Evolutionary conservation across 2,888 invertebrate species (phyloP).

Genomic region (Xiphydria camelus): DNA sequence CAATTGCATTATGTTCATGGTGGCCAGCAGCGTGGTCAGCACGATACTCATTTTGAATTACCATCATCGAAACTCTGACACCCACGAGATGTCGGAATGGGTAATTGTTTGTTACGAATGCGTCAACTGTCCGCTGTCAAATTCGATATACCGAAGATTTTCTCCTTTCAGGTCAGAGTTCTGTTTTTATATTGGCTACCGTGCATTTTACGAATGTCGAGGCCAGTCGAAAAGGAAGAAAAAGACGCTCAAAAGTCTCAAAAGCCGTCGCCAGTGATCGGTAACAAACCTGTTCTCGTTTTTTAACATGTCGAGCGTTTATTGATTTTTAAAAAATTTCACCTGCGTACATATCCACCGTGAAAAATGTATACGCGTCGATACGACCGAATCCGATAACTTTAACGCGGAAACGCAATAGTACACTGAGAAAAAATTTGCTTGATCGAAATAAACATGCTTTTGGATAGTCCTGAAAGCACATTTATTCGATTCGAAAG

Average conservation of each 20-base stretch:
- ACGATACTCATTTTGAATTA: conserved; percentile 97
- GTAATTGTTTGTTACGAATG: conserved; percentile 63
- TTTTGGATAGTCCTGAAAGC: no score
- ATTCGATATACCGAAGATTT: no score
- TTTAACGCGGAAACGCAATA: no score
- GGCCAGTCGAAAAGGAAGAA: conserved; percentile 63
- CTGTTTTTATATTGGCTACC: conserved; percentile 98
- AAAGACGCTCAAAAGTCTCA: conserved; percentile 54
- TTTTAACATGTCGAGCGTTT: no score
- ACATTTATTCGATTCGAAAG: no score
- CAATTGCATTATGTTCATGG: conserved; percentile 99
- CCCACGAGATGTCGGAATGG: conserved; percentile 97
- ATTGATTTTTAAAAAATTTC: no score
- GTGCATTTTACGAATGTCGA: conserved; percentile 92
- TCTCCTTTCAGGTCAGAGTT: conserved; percentile 72
- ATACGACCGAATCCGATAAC: no score
- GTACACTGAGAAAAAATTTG: no score
- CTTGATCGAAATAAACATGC: no score
- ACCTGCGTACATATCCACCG: no score
- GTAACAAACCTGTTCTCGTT: conserved; percentile 27
- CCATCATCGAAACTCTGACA: conserved; percentile 95
- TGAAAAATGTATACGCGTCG: no score
- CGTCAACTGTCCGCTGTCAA: not conserved
- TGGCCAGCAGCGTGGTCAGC: conserved; percentile 96
- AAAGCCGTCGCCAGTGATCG: conserved; percentile 55